phyloP scores from a whole-genome alignment of 2,797 vertebrate species.

The Enteromius trimaculatus region DNA sequence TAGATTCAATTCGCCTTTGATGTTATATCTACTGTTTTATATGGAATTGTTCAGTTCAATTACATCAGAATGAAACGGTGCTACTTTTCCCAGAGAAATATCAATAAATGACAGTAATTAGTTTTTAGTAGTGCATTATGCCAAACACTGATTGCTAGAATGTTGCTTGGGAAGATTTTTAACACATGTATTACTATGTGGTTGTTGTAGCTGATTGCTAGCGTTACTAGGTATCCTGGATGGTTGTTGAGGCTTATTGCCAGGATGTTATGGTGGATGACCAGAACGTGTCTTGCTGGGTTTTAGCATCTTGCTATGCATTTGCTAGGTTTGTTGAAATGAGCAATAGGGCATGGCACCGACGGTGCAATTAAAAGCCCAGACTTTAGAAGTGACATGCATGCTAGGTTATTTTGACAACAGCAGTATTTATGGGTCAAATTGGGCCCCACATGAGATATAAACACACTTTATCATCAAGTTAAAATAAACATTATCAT shows the following conservation, averaged over 20 bases:
- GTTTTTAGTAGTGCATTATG: no score
- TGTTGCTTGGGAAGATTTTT: not conserved
- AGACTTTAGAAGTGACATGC: not conserved
- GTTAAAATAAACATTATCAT: conserved; percentile 39
- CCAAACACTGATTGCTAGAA: not conserved
- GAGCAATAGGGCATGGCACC: not conserved
- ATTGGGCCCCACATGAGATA: not conserved
- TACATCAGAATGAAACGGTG: no score
- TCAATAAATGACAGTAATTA: not conserved
- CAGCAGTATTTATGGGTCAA: conserved; percentile 9
- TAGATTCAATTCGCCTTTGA: no score
- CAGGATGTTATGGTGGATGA: not conserved
- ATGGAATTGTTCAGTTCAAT: no score
- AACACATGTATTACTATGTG: not conserved
- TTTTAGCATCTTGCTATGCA: not conserved
- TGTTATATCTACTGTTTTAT: no score
- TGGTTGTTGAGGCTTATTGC: not conserved
- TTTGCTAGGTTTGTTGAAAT: not conserved
- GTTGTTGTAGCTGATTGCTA: not conserved
- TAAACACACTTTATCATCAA: conserved; percentile 41
- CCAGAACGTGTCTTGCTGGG: not conserved
- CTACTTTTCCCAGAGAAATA: not conserved
- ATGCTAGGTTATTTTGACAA: conserved; percentile 24
- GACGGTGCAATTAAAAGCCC: conserved; percentile 1
- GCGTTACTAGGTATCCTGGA: not conserved